phyloP scores from a whole-genome alignment of 2,888 invertebrate species.

The Plutella xylostella region DNA sequence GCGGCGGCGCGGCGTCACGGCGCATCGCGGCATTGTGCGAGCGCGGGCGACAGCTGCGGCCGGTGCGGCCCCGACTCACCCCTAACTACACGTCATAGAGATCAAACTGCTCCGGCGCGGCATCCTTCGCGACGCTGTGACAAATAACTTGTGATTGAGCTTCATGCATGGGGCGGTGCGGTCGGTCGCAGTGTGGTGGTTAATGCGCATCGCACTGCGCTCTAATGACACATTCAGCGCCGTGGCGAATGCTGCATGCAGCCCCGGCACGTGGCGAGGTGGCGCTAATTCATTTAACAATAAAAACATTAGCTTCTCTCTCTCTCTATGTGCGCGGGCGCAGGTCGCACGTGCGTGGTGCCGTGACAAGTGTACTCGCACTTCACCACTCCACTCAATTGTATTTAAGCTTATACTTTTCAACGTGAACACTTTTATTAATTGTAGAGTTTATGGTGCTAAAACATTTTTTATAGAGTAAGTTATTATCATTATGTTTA shows the following conservation, averaged over 20 bases:
- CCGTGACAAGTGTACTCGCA: background rate
- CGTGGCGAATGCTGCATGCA: slow-evolving; percentile 19
- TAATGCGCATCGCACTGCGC: slow-evolving; percentile 33
- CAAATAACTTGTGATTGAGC: too few species aligned
- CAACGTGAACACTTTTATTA: background rate
- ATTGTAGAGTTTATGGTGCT: too few species aligned
- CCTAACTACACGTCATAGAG: too few species aligned
- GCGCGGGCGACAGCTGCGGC: too few species aligned
- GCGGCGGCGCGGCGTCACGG: slow-evolving; percentile 14
- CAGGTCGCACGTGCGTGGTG: slow-evolving; percentile 17
- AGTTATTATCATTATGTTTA: too few species aligned
- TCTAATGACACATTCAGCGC: slow-evolving; percentile 33
- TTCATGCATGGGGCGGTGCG: background rate
- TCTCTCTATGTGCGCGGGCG: slow-evolving; percentile 8
- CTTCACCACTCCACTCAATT: too few species aligned
- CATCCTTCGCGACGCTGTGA: too few species aligned
- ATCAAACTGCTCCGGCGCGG: too few species aligned
- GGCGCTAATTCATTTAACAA: slow-evolving; percentile 27
- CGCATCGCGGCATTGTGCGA: too few species aligned
- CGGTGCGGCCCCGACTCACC: too few species aligned
- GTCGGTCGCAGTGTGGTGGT: slow-evolving; percentile 12
- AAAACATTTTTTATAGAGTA: too few species aligned
- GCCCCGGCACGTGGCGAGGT: slow-evolving; percentile 33
- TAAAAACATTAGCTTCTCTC: slow-evolving; percentile 15
- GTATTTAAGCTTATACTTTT: too few species aligned